Evolutionary conservation across 2,113 vertebrate species (phyloP), one percentile per base, ranked within the genome.

Genomic region (Corythoichthys haematopterus): DNA sequence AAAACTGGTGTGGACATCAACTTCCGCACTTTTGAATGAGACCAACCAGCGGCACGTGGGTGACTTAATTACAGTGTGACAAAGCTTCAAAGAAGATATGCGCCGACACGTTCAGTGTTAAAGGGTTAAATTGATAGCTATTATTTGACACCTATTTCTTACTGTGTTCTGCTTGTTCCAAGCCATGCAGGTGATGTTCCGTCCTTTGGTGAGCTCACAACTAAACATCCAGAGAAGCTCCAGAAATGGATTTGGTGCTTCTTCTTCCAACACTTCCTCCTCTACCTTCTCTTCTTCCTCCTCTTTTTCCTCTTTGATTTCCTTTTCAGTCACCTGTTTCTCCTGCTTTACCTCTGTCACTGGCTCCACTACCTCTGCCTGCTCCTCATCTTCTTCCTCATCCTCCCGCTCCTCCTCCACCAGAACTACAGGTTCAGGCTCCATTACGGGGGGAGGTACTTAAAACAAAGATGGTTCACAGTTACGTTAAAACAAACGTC

Each of bases 161-260:
- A 98, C 96, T 16, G 83, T 80, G 74, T 95, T 95, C 2, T n/a
- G 72, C 87, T 91, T 95, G 90, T 93, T 96, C 93, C 94, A 95
- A 40, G 92, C 77, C 88, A 96, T 92, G 71, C 92, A 87, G 92
- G 90, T 96, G 58, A 96, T 90, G 0, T 78, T 91, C 53, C 77
- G 87, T 0, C 90, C 91, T 0, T 63, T 76, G 2, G 93, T 96
- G 66, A 94, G 77, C 50, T 92, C 83, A 72, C 93, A 96, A 0
- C 43, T 76, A 45, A 93, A 97, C 0, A 88, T 75, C 95, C 94
- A 98, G 47, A 98, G 92, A 66, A 8, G 51, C 45, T 94, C 89
- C 84, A 97, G n/a, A 10, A 78, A 82, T 64, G 94, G 91, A 2
- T 77, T 71, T 12, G 8, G 51, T 38, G 60, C 20, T 20, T 71